Base-by-base conservation (phyloP, 2,888 invertebrate genomes). In the Drosophila subquinaria region DNA sequence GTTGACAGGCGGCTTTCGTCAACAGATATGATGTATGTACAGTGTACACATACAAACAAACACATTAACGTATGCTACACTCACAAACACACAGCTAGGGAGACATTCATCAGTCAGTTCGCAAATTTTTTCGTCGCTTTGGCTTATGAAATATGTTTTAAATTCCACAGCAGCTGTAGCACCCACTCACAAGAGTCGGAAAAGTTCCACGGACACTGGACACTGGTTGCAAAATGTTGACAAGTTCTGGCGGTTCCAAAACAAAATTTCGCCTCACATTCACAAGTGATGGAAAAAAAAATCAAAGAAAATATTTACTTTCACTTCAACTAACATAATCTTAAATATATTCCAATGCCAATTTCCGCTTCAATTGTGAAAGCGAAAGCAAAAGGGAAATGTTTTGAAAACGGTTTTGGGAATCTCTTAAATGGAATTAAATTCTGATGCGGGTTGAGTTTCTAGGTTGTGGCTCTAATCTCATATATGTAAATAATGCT, bases 121-220 rank as follows among this genome's bases (percentile, higher is more conserved):
- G 57, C 52, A 70, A 68, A 71, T 76, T 82, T 85, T 88, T 82
- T 79, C 53, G 43, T 55, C 30, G 40, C 55, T 55, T 67, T 69
- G 76, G 59, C 71, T 76, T 82, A 80, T 82, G 69, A 86, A 86
- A 88, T 86, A 80, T 82, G 70, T 60, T 66, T 71, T 60, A 73
- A 68, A 82, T 68, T 65, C 43, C 47, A 17, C 40, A 61, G 42
- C 75, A 43, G 57, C 40, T 60, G 63, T 20, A 40, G 42, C 48
- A 59, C 52, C 61, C 55, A 55, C 59, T 66, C n/a, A 23, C 45
- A 43, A 20, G 15, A 67, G 42, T 30, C 27, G 15, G 13, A 36
- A 35, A 35, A 42, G n/a, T 35, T 33, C 40, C 23, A 10, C 48
- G 63, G 59, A 51, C 59, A 74, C 20, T 61, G 35, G 10, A 47